Evolutionary conservation across 2,797 vertebrate species (phyloP).

Genomic region (Myotis myotis): DNA sequence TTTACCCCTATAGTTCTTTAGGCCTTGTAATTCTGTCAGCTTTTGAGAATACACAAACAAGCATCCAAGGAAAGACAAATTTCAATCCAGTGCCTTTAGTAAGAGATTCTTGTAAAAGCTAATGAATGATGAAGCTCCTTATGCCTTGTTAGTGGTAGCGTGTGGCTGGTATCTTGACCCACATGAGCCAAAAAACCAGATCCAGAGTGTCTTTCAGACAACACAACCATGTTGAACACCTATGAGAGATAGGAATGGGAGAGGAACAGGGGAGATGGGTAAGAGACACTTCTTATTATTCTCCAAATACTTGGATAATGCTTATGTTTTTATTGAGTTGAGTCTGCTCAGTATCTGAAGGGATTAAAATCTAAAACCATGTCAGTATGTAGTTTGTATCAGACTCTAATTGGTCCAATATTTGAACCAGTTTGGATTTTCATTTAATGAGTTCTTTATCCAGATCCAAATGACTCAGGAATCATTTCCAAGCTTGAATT

Average conservation of each 20-base stretch:
- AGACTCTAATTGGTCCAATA: slow-evolving; percentile 78
- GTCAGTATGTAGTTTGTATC: slow-evolving; percentile 78
- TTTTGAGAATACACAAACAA: slow-evolving; percentile 51
- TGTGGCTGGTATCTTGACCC: slow-evolving; percentile 6
- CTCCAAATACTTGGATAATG: slow-evolving; percentile 46
- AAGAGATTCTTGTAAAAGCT: slow-evolving; percentile 38
- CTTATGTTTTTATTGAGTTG: slow-evolving; percentile 71
- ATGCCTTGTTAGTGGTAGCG: slow-evolving; percentile 32
- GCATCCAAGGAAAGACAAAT: slow-evolving; percentile 37
- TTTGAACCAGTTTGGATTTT: slow-evolving; percentile 78
- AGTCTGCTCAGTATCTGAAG: slow-evolving; percentile 68
- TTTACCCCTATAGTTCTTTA: background rate
- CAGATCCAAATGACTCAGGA: slow-evolving; percentile 76
- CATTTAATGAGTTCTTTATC: slow-evolving; percentile 75
- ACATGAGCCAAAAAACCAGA: background rate
- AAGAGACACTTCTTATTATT: slow-evolving; percentile 58
- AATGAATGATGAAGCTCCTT: background rate
- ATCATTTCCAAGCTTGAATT: slow-evolving; percentile 80
- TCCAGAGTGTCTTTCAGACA: background rate
- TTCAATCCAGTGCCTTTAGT: slow-evolving; percentile 42
- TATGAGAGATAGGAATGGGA: background rate
- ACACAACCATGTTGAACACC: background rate
- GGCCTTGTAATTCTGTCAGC: slow-evolving; percentile 44
- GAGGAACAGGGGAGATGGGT: background rate
- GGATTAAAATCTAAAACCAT: slow-evolving; percentile 74